These are phyloP conservation scores for Acanthosepion esculentum DNA, from an alignment of 2,888 invertebrate species.

Conservation along the genomic window DNA sequence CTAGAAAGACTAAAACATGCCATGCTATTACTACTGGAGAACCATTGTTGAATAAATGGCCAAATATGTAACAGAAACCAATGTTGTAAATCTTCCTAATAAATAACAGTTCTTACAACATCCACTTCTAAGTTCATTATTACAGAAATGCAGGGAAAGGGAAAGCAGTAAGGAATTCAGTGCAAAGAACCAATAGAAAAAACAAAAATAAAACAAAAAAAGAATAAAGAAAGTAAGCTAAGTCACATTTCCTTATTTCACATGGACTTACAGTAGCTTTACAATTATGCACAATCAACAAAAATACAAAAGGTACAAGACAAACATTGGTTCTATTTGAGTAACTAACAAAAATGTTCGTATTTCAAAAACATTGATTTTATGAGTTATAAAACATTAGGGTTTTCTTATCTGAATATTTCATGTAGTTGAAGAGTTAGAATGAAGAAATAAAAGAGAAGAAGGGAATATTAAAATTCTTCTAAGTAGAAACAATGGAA, in stretches of 20 bases:
- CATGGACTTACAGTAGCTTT: background rate
- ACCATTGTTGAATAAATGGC: constrained; percentile 17
- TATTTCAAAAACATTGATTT: background rate
- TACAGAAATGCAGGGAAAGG: background rate
- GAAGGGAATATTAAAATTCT: background rate
- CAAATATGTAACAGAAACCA: constrained; percentile 21
- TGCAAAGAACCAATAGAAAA: background rate
- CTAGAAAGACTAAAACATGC: constrained; percentile 33
- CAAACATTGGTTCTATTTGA: constrained; percentile 11
- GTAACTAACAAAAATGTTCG: background rate
- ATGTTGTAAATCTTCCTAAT: constrained; percentile 21
- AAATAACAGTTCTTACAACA: constrained; percentile 33
- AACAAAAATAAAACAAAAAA: background rate
- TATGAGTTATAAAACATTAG: background rate
- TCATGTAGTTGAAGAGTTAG: background rate
- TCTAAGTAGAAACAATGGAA: background rate
- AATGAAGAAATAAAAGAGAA: background rate
- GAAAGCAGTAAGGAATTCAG: background rate
- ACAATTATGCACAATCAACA: background rate
- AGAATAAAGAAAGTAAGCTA: background rate
- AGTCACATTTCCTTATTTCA: background rate
- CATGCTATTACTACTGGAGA: constrained; percentile 21
- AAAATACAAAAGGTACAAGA: constrained; percentile 33
- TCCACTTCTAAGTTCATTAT: constrained; percentile 20
- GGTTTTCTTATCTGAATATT: background rate